Percentiles rank a stretch among this genome's conserved stretches.
These are phyloP conservation scores for Araneus ventricosus DNA, from an alignment of 1,140 invertebrate genomes.

Conservation along the genomic window DNA sequence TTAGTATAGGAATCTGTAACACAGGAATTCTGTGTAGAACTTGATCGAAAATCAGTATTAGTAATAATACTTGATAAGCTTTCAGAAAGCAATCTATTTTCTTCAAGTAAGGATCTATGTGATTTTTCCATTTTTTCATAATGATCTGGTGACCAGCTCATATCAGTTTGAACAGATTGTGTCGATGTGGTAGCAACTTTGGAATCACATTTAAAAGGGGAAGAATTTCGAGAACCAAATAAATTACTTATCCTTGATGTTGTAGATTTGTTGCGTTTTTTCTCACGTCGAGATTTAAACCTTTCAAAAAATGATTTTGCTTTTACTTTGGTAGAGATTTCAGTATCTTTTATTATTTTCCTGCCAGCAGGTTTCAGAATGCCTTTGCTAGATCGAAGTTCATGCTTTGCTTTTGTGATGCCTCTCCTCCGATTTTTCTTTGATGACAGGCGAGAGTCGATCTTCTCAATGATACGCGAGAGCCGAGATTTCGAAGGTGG, in stretches of 20 bases:
- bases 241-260: background rate
- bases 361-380: background rate
- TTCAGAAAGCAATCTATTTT: slow-evolving; percentile 49
- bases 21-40: background rate
- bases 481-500: background rate
- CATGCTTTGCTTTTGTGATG: slow-evolving; percentile 50
- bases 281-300: slow-evolving; percentile 43
- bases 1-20: background rate
- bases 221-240: background rate
- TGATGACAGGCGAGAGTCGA: too few relatives aligned
- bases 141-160: background rate
- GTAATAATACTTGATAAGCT: slow-evolving; percentile 53
- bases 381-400: background rate
- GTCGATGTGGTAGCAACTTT: background rate
- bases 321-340: background rate
- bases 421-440: background rate
- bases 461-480: background rate
- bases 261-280: background rate
- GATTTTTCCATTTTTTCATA: background rate
- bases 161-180: slow-evolving; percentile 54
- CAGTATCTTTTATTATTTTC: background rate
- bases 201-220: background rate
- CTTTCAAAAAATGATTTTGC: slow-evolving; percentile 41
- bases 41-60: background rate
- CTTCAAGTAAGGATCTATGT: slow-evolving; percentile 6